Percentiles rank a stretch among this genome's conserved stretches.
These are phyloP conservation scores for Decapterus maruadsi DNA, from an alignment of 2,797 vertebrate species.

Conservation along the genomic window DNA sequence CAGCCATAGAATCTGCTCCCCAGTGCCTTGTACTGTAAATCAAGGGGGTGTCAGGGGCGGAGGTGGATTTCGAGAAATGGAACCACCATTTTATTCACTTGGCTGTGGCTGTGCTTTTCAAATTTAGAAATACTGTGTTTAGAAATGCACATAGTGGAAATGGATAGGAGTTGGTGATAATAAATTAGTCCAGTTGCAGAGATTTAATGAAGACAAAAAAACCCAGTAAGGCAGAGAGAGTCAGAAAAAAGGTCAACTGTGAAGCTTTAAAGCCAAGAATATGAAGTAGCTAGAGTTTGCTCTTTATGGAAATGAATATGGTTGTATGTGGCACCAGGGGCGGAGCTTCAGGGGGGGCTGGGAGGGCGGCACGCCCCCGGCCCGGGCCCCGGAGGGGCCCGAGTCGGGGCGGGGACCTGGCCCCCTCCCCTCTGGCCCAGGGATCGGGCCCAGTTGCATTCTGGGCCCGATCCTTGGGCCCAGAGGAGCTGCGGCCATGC, in stretches of 20 bases:
- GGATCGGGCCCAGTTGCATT: no score
- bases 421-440: no score
- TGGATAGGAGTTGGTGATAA: constrained; percentile 53
- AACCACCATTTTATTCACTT: constrained; percentile 57
- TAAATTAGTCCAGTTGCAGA: constrained; percentile 48
- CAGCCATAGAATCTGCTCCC: constrained; percentile 32
- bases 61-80: constrained; percentile 41
- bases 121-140: constrained; percentile 34
- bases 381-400: no score
- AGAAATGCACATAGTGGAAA: constrained; percentile 42
- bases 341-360: no score
- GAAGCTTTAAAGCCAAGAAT: constrained; percentile 20
- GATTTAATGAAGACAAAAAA: constrained; percentile 34
- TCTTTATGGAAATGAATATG: constrained; percentile 25
- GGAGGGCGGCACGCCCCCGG: no score
- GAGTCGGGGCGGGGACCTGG: no score
- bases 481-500: no score
- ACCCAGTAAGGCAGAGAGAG: neutral
- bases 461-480: no score
- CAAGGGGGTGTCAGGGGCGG: constrained; percentile 1
- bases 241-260: constrained; percentile 38
- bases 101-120: constrained; percentile 28
- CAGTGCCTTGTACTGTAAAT: constrained; percentile 57
- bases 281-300: neutral
- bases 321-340: constrained; percentile 1